Evolutionary conservation across 2,888 invertebrate species (phyloP).

Genomic region (Leptopterna dolabrata): DNA sequence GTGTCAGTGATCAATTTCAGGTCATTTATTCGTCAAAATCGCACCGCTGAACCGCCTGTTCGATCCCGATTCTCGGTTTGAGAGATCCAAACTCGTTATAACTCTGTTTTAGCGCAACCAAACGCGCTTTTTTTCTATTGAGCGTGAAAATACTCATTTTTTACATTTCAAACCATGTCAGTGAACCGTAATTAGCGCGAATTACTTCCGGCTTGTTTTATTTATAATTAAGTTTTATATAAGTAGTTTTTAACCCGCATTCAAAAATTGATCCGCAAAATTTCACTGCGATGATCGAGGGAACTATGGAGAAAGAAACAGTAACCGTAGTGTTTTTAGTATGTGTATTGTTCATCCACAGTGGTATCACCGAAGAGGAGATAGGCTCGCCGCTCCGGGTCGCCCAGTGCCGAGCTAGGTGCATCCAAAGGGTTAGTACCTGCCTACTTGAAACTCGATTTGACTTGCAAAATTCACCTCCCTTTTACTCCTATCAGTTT

Average conservation of each 20-base stretch:
- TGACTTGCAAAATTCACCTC: constrained; percentile 37
- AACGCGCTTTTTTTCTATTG: not conserved
- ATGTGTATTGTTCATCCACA: constrained; percentile 51
- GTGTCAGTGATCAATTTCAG: not conserved
- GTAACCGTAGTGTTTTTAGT: constrained; percentile 41
- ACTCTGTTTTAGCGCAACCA: constrained; percentile 4
- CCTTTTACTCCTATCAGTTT: constrained; percentile 30
- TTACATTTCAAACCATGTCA: not conserved
- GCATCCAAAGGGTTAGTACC: constrained; percentile 76
- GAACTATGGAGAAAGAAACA: constrained; percentile 48
- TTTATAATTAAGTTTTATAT: not conserved
- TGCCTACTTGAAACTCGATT: constrained; percentile 35
- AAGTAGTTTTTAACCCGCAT: not conserved
- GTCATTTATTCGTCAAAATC: not conserved
- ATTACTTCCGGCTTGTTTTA: not conserved
- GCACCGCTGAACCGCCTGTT: not conserved
- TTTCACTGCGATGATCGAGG: constrained; percentile 17
- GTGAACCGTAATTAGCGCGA: not conserved
- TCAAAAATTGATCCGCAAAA: constrained; percentile 7
- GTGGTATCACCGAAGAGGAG: constrained; percentile 66
- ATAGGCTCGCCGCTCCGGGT: constrained; percentile 78
- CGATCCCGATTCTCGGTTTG: not conserved
- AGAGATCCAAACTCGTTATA: not conserved
- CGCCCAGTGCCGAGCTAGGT: constrained; percentile 79
- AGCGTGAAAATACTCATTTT: not conserved